Conservation (phyloP, 2,113 vertebrate genomes). For the Poeciliopsis turrubarensis region DNA sequence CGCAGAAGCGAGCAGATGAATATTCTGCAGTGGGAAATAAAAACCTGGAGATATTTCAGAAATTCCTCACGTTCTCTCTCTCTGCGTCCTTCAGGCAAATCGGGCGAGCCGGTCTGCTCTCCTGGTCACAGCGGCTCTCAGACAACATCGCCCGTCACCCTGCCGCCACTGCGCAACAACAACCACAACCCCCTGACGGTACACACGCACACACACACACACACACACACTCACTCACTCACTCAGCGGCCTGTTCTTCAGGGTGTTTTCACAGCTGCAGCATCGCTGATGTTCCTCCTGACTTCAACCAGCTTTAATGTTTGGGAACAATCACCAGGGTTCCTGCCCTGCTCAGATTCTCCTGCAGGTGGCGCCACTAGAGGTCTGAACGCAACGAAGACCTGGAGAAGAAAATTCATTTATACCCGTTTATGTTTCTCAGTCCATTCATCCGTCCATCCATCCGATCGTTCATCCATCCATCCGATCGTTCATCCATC, state of each 20-base stretch:
- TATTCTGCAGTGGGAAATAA: not conserved
- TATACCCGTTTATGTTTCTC: too few relatives aligned
- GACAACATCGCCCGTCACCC: conserved; percentile 61
- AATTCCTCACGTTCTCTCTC: not conserved
- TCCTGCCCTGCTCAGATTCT: not conserved
- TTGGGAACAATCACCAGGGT: not conserved
- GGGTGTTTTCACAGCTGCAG: conserved; percentile 2
- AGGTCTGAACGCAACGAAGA: not conserved
- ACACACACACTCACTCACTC: conserved; percentile 4
- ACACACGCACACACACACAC: conserved; percentile 13
- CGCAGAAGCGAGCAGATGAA: too few relatives aligned
- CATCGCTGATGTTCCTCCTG: not conserved
- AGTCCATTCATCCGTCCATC: too few relatives aligned
- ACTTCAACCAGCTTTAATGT: not conserved
- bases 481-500: too few relatives aligned
- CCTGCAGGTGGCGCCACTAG: not conserved
- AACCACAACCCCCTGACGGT: conserved; percentile 66
- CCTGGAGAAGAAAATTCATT: too few relatives aligned
- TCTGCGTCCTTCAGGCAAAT: conserved; percentile 58
- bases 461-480: too few relatives aligned
- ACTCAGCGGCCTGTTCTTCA: not conserved
- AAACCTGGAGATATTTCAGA: not conserved
- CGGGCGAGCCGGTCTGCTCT: conserved; percentile 69
- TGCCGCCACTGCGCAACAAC: conserved; percentile 70
- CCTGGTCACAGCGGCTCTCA: conserved; percentile 66